Evolutionary conservation across 2,888 invertebrate species (phyloP).

Genomic region (Cetonia aurata): DNA sequence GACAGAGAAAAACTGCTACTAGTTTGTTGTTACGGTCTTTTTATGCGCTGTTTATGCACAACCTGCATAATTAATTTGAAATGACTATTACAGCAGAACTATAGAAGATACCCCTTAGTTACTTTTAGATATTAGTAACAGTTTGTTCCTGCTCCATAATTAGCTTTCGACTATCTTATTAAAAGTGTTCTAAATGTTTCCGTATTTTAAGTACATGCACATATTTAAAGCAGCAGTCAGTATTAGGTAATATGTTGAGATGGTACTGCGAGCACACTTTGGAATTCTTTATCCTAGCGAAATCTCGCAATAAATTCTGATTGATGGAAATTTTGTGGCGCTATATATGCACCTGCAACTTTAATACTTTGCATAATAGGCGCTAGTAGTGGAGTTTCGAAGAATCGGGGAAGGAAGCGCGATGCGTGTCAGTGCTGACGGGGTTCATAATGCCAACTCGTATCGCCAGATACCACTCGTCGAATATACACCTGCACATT

Average conservation of each 20-base stretch:
- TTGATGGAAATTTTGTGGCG: slow-evolving; percentile 27
- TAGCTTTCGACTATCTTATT: no score
- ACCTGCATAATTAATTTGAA: no score
- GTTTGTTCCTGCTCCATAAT: no score
- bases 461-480: slow-evolving; percentile 50
- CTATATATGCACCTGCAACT: slow-evolving; percentile 29
- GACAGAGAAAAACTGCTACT: no score
- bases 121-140: no score
- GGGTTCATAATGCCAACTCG: slow-evolving; percentile 46
- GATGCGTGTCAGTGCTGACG: slow-evolving; percentile 43
- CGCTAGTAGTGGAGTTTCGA: slow-evolving; percentile 17
- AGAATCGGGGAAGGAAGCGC: slow-evolving; percentile 30
- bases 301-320: slow-evolving; percentile 33
- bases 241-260: slow-evolving; percentile 7
- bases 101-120: no score
- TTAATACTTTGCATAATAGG: slow-evolving; percentile 37
- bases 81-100: no score
- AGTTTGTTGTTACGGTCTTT: no score
- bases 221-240: slow-evolving; percentile 2
- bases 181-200: no score
- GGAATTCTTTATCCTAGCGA: slow-evolving; percentile 12
- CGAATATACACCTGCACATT: slow-evolving; percentile 47
- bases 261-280: neutral
- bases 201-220: neutral
- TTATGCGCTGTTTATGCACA: no score